Percentiles rank a stretch among this genome's conserved stretches.
Conservation (phyloP, 2,113 vertebrate genomes). For the Machaerirhynchus nigripectus region DNA sequence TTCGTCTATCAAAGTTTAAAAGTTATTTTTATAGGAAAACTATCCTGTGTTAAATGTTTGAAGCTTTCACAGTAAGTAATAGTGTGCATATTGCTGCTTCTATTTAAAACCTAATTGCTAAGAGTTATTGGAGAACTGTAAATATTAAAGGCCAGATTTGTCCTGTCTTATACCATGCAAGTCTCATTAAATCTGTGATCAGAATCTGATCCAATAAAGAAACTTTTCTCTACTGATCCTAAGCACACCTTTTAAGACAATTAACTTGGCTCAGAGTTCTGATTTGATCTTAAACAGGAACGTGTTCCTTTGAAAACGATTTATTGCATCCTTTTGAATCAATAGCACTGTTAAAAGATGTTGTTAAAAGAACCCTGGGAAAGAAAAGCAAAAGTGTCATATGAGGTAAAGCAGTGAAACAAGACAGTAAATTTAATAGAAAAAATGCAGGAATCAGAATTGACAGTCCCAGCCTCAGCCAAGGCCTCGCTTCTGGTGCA, state of each 20-base stretch:
- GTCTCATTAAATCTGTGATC: not conserved
- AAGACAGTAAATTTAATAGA: not conserved
- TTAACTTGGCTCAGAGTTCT: constrained; percentile 8
- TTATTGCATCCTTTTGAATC: constrained; percentile 22
- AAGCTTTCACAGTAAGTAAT: not conserved
- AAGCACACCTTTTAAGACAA: constrained; percentile 22
- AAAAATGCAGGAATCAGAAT: not conserved
- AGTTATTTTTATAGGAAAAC: not conserved
- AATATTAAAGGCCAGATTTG: not conserved
- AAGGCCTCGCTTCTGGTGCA: not conserved
- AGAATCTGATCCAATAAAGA: not conserved
- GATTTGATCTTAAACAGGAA: constrained; percentile 22
- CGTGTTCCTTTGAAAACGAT: not conserved
- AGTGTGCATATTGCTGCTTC: not conserved
- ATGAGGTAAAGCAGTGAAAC: not conserved
- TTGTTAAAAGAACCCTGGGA: not conserved
- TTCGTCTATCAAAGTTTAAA: not conserved
- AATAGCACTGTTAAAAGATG: not conserved
- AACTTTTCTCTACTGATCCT: not conserved
- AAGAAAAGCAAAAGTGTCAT: not conserved
- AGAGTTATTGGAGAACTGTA: not conserved
- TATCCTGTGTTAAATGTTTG: not conserved
- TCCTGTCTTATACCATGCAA: not conserved
- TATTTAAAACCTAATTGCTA: not conserved
- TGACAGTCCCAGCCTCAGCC: not conserved